Conservation (phyloP, 2,113 vertebrate species). For the Neomonachus schauinslandi region DNA sequence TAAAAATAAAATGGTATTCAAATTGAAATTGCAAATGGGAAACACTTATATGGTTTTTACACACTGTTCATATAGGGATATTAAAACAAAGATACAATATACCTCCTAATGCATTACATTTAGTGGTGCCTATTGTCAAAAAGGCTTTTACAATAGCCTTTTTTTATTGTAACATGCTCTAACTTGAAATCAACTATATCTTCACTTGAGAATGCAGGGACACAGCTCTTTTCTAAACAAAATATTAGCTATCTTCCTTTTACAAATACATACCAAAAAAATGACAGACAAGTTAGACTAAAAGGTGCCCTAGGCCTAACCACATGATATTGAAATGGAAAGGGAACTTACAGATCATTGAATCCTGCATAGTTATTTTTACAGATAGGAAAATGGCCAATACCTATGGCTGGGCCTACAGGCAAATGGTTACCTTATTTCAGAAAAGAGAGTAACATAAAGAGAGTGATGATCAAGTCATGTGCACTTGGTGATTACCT, state of each 20-base stretch:
- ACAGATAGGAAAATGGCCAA: background rate
- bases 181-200: slow-evolving; percentile 39
- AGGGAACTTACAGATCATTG: background rate
- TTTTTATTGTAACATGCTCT: slow-evolving; percentile 5
- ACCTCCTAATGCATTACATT: background rate
- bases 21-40: background rate
- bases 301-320: background rate
- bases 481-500: background rate
- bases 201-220: background rate
- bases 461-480: background rate
- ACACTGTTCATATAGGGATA: background rate
- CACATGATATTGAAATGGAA: background rate
- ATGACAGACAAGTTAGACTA: background rate
- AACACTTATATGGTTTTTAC: slow-evolving; percentile 2
- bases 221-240: background rate
- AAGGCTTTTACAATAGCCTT: background rate
- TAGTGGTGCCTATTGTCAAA: background rate
- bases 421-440: background rate
- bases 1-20: slow-evolving; percentile 3
- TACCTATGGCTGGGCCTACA: background rate
- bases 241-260: background rate
- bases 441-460: background rate
- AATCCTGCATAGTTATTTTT: background rate
- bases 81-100: slow-evolving; percentile 58
- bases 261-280: background rate